These are phyloP conservation scores for Eulemur albifrons DNA, from an alignment of 2,797 vertebrate species.

Conservation along the genomic window DNA sequence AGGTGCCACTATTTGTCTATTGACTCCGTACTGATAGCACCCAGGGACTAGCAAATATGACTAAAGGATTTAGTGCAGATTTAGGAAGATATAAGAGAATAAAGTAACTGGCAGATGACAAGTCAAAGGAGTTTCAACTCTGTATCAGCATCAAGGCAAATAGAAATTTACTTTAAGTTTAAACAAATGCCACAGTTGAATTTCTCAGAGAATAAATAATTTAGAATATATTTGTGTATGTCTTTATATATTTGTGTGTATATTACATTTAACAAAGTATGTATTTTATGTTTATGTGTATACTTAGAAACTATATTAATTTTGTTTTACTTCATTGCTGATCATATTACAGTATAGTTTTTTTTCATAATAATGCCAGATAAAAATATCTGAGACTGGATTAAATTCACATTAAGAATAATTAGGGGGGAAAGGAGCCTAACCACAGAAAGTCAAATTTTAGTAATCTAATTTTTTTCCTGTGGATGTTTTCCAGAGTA, in stretches of 20 bases:
- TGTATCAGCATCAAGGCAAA: constrained; percentile 79
- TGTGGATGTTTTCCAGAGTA: constrained; percentile 37
- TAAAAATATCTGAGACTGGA: constrained; percentile 75
- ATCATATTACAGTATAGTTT: constrained; percentile 46
- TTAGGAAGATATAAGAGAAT: constrained; percentile 56
- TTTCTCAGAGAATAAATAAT: constrained; percentile 75
- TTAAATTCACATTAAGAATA: constrained; percentile 81
- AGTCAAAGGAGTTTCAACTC: constrained; percentile 59
- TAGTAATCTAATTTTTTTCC: constrained; percentile 31
- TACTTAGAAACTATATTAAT: neutral
- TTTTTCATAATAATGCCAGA: constrained; percentile 56
- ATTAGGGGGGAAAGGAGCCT: constrained; percentile 58
- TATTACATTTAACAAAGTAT: neutral
- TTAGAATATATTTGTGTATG: constrained; percentile 27
- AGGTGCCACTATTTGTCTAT: neutral
- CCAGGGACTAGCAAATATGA: constrained; percentile 41
- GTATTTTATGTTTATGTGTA: neutral
- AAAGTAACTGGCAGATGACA: constrained; percentile 74
- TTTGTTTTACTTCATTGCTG: constrained; percentile 25
- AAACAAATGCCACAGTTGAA: constrained; percentile 68
- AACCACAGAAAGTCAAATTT: constrained; percentile 60
- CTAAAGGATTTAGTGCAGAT: neutral
- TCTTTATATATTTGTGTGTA: neutral
- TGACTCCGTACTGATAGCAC: neutral
- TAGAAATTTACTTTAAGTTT: constrained; percentile 76